These are phyloP conservation scores for Encarsia formosa DNA, from an alignment of 2,888 invertebrate genomes.

Conservation along the genomic window DNA sequence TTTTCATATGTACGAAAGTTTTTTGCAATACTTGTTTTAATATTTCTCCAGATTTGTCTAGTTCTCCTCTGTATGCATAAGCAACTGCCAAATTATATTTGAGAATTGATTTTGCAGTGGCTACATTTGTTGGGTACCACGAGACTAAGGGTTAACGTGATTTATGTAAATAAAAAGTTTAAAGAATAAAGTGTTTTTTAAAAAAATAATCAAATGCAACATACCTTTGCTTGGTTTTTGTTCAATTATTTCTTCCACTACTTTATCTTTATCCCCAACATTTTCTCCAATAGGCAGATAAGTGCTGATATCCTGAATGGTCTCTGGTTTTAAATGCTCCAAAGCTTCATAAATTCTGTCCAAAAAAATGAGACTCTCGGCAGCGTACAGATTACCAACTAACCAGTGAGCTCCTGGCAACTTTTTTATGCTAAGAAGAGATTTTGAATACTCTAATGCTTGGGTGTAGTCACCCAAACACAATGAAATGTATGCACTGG, in stretches of 20 bases:
- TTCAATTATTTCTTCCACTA: constrained; percentile 49
- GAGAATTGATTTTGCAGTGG: constrained; percentile 66
- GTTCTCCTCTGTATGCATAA: constrained; percentile 70
- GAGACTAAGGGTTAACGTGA: constrained; percentile 34
- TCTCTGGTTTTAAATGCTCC: constrained; percentile 75
- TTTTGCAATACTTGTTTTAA: constrained; percentile 47
- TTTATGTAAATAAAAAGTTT: too few relatives aligned
- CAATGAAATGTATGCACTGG: constrained; percentile 79
- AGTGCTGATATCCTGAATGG: constrained; percentile 58
- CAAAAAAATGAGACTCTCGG: constrained; percentile 78
- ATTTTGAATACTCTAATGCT: constrained; percentile 73
- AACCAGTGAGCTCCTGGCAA: constrained; percentile 70
- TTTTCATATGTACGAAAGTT: background rate
- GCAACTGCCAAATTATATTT: constrained; percentile 77
- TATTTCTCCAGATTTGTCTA: constrained; percentile 61
- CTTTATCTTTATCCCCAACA: constrained; percentile 48
- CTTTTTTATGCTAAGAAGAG: constrained; percentile 68
- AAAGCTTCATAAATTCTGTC: constrained; percentile 81
- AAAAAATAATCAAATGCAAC: background rate
- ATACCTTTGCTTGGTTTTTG: constrained; percentile 39
- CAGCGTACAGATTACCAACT: constrained; percentile 83
- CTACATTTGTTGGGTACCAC: constrained; percentile 63
- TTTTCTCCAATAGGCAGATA: constrained; percentile 43
- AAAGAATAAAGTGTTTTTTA: background rate
- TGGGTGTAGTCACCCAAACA: constrained; percentile 79